A percentile compares a stretch with the other conserved stretches of the same genome.
These are phyloP conservation scores for Uromys caudimaculatus DNA, from an alignment of 2,797 vertebrate species.

Conservation along the genomic window DNA sequence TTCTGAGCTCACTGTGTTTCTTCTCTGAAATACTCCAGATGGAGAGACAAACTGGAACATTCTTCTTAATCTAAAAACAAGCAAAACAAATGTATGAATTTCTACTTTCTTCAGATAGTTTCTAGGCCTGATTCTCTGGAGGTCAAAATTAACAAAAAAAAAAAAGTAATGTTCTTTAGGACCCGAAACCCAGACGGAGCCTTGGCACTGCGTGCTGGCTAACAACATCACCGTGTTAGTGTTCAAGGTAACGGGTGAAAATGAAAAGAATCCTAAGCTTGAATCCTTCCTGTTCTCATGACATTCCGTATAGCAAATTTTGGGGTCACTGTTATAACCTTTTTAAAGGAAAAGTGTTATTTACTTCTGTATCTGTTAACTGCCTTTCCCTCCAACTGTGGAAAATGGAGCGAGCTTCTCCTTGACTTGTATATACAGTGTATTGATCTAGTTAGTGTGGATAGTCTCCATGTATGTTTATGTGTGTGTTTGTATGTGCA, in stretches of 20 bases:
- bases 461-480: not conserved
- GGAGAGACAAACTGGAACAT: not conserved
- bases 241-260: not conserved
- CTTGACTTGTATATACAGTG: not conserved
- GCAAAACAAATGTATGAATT: not conserved
- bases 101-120: not conserved
- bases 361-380: not conserved
- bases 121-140: not conserved
- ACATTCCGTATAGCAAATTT: not conserved
- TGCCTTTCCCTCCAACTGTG: not conserved
- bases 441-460: not conserved
- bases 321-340: not conserved
- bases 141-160: slow-evolving; percentile 1
- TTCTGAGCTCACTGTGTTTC: not conserved
- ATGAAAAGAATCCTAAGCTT: not conserved
- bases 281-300: not conserved
- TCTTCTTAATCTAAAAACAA: not conserved
- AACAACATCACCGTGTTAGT: not conserved
- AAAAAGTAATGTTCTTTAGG: not conserved
- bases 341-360: not conserved
- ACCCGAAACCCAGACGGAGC: not conserved
- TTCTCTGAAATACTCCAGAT: not conserved
- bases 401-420: not conserved
- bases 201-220: not conserved
- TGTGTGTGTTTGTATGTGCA: not conserved